Evolutionary conservation across 2,113 vertebrate genomes (phyloP).

Genomic region (Alethe diademata): DNA sequence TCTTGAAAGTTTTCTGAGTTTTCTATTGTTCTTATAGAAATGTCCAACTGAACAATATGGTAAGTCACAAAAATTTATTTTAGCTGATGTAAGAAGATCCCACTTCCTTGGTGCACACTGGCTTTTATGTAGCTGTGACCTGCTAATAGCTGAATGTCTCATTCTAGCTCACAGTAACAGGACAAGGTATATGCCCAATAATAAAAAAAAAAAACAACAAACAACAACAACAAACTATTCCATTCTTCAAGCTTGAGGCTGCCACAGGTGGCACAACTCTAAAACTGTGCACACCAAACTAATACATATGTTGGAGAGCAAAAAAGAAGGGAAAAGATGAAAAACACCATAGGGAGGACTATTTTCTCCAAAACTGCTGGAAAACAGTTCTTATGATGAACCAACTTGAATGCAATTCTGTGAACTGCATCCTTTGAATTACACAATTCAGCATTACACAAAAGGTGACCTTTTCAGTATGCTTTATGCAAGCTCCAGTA

Average conservation of each 20-base stretch:
- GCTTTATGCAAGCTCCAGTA: constrained; percentile 12
- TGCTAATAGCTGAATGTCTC: background rate
- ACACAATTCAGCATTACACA: background rate
- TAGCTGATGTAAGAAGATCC: background rate
- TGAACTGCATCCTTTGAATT: constrained; percentile 14
- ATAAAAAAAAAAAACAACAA: background rate
- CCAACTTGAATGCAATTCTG: background rate
- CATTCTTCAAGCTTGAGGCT: background rate
- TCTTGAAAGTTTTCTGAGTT: background rate
- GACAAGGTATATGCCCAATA: background rate
- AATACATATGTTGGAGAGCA: accelerated
- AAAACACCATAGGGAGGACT: background rate
- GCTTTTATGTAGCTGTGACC: background rate
- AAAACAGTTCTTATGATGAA: background rate
- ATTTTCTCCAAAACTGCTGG: background rate
- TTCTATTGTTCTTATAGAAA: background rate
- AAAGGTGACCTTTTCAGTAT: constrained; percentile 58
- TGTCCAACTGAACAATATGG: background rate
- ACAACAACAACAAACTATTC: background rate
- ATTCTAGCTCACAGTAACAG: background rate
- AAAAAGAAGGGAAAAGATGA: background rate
- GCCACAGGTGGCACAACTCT: accelerated
- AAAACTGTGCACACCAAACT: background rate
- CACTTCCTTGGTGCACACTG: background rate
- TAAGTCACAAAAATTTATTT: background rate